Percentiles rank a stretch among this genome's conserved stretches.
Evolutionary conservation across 1,140 invertebrate genomes (phyloP).

Genomic region (Tetramorium parvispinum): DNA sequence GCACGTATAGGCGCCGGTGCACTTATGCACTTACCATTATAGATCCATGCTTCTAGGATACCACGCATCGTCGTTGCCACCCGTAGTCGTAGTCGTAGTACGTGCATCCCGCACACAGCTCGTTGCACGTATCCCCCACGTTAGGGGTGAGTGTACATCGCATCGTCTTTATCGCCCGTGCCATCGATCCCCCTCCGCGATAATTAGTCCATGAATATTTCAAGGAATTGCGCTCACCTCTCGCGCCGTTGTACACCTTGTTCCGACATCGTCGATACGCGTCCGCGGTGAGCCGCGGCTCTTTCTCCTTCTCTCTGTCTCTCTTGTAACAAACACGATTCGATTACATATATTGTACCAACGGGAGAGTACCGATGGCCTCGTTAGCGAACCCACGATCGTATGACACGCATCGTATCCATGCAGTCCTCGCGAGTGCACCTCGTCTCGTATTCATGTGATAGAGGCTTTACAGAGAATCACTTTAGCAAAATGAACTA

Average conservation of each 20-base stretch:
- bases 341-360: constrained; percentile 34
- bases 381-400: constrained; percentile 45
- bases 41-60: constrained; percentile 34
- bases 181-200: constrained; percentile 34
- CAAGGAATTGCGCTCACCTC: constrained; percentile 35
- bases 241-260: neutral
- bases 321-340: constrained; percentile 37
- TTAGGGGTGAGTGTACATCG: neutral
- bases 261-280: constrained; percentile 32
- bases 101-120: constrained; percentile 7
- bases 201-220: constrained; percentile 58
- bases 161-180: constrained; percentile 48
- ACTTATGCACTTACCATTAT: constrained; percentile 34
- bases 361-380: constrained; percentile 33
- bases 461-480: neutral
- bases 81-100: neutral
- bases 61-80: neutral
- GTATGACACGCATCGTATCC: constrained; percentile 25
- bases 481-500: neutral
- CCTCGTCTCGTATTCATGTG: neutral
- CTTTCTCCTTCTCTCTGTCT: neutral
- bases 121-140: neutral
- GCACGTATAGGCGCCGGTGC: constrained; percentile 26
- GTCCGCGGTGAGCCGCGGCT: constrained; percentile 9
- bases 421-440: neutral